Evolutionary conservation across 30 jellyfish, hydroid and myxozoan genomes (phyloP).

Genomic region (Aurelia coerulea): DNA sequence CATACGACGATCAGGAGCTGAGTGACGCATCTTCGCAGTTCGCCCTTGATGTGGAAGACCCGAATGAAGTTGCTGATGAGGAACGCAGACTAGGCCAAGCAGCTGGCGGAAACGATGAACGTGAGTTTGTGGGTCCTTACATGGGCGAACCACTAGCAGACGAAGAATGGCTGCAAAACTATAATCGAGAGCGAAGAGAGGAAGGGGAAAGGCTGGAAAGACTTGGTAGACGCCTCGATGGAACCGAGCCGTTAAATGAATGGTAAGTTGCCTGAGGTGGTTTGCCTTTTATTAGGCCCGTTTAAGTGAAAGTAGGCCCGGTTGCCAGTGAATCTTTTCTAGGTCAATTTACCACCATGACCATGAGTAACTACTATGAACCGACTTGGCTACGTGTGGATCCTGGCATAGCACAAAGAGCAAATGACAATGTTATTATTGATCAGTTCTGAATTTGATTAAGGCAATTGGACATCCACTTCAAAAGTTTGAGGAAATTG

Average conservation of each 20-base stretch:
- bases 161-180: constrained; percentile 34
- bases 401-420: not conserved
- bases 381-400: not conserved
- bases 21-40: constrained; percentile 3
- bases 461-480: not conserved
- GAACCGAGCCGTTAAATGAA: constrained; percentile 14
- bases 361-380: not conserved
- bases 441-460: not conserved
- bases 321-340: no score
- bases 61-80: not conserved
- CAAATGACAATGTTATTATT: not conserved
- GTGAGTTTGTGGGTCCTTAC: constrained; percentile 17
- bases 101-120: constrained; percentile 11
- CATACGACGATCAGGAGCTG: no score
- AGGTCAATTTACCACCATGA: not conserved
- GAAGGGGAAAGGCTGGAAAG: constrained; percentile 6
- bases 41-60: constrained; percentile 29
- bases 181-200: constrained; percentile 7
- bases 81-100: constrained; percentile 21
- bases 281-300: not conserved
- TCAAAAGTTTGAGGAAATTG: no score
- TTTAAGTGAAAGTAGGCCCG: no score
- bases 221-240: constrained; percentile 8
- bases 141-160: constrained; percentile 35
- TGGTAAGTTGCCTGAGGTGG: constrained; percentile 3